These are phyloP conservation scores for Contarinia nasturtii DNA, from an alignment of 1,140 invertebrate species.

Conservation along the genomic window DNA sequence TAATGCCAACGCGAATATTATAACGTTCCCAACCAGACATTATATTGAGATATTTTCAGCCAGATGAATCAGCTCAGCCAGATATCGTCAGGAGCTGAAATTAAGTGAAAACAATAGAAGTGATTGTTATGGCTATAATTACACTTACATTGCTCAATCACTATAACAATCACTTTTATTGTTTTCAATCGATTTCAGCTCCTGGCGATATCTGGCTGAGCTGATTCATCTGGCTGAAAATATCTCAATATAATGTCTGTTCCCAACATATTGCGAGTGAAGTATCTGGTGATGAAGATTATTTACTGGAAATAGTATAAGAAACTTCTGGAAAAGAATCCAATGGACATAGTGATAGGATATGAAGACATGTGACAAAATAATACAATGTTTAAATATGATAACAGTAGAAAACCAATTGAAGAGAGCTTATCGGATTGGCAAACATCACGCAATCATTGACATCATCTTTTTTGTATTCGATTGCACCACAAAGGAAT, in stretches of 20 bases:
- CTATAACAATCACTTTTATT: too few relatives aligned
- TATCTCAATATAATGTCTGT: too few relatives aligned
- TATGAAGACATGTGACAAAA: conserved; percentile 13
- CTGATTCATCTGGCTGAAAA: too few relatives aligned
- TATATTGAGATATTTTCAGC: too few relatives aligned
- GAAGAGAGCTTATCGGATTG: conserved; percentile 27
- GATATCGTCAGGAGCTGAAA: too few relatives aligned
- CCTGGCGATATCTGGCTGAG: too few relatives aligned
- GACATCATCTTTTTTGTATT: conserved; percentile 34
- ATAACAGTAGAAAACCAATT: conserved; percentile 8
- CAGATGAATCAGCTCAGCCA: too few relatives aligned
- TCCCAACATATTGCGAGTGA: not conserved
- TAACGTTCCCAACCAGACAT: too few relatives aligned
- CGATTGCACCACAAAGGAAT: conserved; percentile 24
- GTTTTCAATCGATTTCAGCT: too few relatives aligned
- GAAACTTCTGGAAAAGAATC: not conserved
- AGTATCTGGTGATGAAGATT: not conserved
- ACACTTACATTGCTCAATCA: too few relatives aligned
- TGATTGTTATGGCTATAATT: too few relatives aligned
- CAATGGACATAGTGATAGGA: not conserved
- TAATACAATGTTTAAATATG: conserved; percentile 15
- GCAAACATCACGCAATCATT: conserved; percentile 27
- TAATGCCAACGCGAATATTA: not conserved
- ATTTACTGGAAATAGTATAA: not conserved
- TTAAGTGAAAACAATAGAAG: too few relatives aligned